A percentile compares a stretch with the other conserved stretches of the same genome.
Evolutionary conservation across 2,888 invertebrate species (phyloP).

Genomic region (Baronia brevicornis): DNA sequence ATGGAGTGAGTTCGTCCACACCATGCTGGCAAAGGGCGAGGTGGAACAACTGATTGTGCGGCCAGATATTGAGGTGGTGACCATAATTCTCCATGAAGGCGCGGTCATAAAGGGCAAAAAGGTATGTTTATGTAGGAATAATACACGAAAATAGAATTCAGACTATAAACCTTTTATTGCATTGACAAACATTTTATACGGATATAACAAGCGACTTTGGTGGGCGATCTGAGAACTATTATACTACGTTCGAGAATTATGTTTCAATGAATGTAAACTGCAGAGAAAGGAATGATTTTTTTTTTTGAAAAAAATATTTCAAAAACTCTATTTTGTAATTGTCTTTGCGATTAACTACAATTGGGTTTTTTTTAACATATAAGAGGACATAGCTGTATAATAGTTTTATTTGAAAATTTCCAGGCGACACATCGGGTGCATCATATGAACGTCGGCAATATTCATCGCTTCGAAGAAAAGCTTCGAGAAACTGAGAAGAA

Average conservation of each 20-base stretch:
- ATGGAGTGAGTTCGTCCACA: slow-evolving; percentile 97
- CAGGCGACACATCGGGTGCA: slow-evolving; percentile 80
- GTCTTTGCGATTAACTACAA: too few relatives aligned
- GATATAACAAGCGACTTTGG: too few relatives aligned
- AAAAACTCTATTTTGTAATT: too few relatives aligned
- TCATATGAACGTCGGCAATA: slow-evolving; percentile 90
- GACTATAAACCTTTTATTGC: too few relatives aligned
- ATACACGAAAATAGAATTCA: slow-evolving; percentile 1
- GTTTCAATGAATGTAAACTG: too few relatives aligned
- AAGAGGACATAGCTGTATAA: too few relatives aligned
- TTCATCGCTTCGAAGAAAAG: slow-evolving; percentile 92
- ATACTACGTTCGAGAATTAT: too few relatives aligned
- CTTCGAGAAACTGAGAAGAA: slow-evolving; percentile 87
- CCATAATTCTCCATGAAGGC: slow-evolving; percentile 88
- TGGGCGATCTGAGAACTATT: slow-evolving; percentile 8
- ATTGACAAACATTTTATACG: too few relatives aligned
- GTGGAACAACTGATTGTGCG: slow-evolving; percentile 90
- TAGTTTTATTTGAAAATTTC: slow-evolving; percentile 19
- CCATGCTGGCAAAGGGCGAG: slow-evolving; percentile 95
- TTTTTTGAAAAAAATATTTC: too few relatives aligned
- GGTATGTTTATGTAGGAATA: slow-evolving; percentile 62
- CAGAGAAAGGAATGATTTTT: too few relatives aligned
- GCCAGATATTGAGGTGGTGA: slow-evolving; percentile 89
- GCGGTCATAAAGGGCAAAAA: slow-evolving; percentile 89
- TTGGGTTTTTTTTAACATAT: too few relatives aligned